Conservation (phyloP, 2,888 invertebrate species). For the Chalcis sispes region DNA sequence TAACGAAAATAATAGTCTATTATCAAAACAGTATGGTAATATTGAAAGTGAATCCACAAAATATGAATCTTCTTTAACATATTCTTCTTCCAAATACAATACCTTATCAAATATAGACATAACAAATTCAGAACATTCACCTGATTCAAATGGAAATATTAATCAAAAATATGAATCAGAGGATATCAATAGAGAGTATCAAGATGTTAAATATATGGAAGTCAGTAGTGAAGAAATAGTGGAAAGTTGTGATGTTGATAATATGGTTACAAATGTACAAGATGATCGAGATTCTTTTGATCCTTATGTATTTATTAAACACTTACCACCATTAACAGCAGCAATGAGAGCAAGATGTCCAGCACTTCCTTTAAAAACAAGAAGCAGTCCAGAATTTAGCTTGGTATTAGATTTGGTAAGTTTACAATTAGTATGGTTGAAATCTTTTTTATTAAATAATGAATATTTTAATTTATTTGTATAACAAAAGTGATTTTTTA, state of each 20-base stretch:
- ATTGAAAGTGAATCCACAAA: slow-evolving; percentile 64
- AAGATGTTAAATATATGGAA: slow-evolving; percentile 72
- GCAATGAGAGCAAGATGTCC: slow-evolving; percentile 86
- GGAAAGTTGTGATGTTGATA: slow-evolving; percentile 72
- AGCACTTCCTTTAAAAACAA: slow-evolving; percentile 92
- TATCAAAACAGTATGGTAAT: slow-evolving; percentile 60
- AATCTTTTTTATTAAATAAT: too few species aligned
- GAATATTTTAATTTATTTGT: not conserved
- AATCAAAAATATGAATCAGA: slow-evolving; percentile 67
- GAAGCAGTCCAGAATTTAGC: slow-evolving; percentile 95
- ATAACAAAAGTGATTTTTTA: slow-evolving; percentile 10
- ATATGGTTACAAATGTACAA: slow-evolving; percentile 75
- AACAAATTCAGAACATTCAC: slow-evolving; percentile 62
- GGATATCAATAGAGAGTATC: slow-evolving; percentile 68
- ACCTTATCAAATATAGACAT: slow-evolving; percentile 63
- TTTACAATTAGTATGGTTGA: slow-evolving; percentile 11
- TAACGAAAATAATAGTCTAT: slow-evolving; percentile 65
- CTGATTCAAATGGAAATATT: slow-evolving; percentile 69
- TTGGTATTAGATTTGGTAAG: slow-evolving; percentile 80
- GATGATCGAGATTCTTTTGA: slow-evolving; percentile 90
- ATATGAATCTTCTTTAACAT: slow-evolving; percentile 64
- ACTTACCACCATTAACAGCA: slow-evolving; percentile 88
- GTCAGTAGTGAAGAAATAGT: slow-evolving; percentile 73
- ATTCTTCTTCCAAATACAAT: slow-evolving; percentile 62
- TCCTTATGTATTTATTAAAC: slow-evolving; percentile 94